Evolutionary conservation across 2,888 invertebrate species (phyloP).

Genomic region (Endotricha flammealis): DNA sequence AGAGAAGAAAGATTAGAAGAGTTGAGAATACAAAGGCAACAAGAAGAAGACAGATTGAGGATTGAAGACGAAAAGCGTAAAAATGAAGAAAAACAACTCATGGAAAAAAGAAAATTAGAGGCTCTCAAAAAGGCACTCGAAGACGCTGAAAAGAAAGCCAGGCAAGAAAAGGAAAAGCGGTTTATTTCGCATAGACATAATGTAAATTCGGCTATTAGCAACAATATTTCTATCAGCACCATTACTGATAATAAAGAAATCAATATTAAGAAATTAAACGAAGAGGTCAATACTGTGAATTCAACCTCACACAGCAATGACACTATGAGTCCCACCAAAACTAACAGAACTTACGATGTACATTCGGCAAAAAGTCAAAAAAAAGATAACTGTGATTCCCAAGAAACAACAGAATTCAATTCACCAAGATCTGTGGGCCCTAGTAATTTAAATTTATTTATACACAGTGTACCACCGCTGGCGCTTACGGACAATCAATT

Average conservation of each 20-base stretch:
- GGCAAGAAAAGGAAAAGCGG: constrained; percentile 80
- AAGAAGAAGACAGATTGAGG: constrained; percentile 82
- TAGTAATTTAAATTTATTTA: constrained; percentile 63
- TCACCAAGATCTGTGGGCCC: constrained; percentile 62
- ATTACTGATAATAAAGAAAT: neutral
- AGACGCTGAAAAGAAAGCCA: constrained; percentile 86
- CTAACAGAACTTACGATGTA: constrained; percentile 60
- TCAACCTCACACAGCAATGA: constrained; percentile 23
- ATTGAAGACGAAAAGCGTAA: constrained; percentile 84
- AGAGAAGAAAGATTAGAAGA: constrained; percentile 91
- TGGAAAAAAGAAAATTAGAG: constrained; percentile 85
- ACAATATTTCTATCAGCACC: constrained; percentile 22
- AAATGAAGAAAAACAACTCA: constrained; percentile 82
- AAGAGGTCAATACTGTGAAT: constrained; percentile 27
- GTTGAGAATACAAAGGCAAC: constrained; percentile 84
- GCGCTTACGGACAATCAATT: constrained; percentile 62
- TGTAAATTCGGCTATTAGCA: constrained; percentile 16
- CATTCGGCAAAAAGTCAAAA: constrained; percentile 62
- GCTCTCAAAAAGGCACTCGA: constrained; percentile 87
- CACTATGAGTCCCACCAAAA: constrained; percentile 54
- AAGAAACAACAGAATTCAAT: constrained; percentile 62
- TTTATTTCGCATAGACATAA: constrained; percentile 53
- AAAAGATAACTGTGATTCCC: constrained; percentile 55
- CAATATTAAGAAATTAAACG: constrained; percentile 32
- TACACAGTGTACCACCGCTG: constrained; percentile 64